These are phyloP conservation scores for Argyrosomus japonicus DNA, from an alignment of 2,113 vertebrate genomes.

Conservation along the genomic window DNA sequence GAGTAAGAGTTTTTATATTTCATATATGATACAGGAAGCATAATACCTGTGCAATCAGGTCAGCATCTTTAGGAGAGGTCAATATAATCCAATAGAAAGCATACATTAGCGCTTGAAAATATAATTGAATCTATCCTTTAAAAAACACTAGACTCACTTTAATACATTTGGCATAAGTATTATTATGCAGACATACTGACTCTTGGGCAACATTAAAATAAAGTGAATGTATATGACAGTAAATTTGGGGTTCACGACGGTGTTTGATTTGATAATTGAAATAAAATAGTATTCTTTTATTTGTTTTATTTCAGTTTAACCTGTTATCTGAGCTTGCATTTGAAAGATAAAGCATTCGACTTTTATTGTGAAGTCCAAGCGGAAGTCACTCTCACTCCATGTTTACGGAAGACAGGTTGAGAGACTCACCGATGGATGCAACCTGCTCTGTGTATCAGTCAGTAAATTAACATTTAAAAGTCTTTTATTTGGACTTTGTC, in stretches of 20 bases:
- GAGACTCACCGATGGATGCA: not conserved
- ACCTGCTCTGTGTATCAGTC: rapidly evolving
- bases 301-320: not conserved
- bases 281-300: not conserved
- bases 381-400: constrained; percentile 44
- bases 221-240: too few relatives aligned
- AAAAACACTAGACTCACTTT: too few relatives aligned
- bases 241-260: too few relatives aligned
- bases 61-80: not conserved
- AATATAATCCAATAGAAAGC: not conserved
- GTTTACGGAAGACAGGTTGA: constrained; percentile 72
- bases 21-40: too few relatives aligned
- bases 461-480: not conserved
- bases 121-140: too few relatives aligned
- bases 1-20: too few relatives aligned
- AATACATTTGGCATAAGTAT: too few relatives aligned
- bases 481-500: not conserved
- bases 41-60: too few relatives aligned
- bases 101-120: not conserved
- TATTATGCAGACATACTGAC: too few relatives aligned
- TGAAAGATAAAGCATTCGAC: not conserved
- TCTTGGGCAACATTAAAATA: too few relatives aligned
- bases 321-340: not conserved
- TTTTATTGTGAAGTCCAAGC: constrained; percentile 66
- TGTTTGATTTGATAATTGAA: too few relatives aligned